These are phyloP conservation scores for Sebastes reedi DNA, from an alignment of 2,797 vertebrate genomes.

Conservation along the genomic window DNA sequence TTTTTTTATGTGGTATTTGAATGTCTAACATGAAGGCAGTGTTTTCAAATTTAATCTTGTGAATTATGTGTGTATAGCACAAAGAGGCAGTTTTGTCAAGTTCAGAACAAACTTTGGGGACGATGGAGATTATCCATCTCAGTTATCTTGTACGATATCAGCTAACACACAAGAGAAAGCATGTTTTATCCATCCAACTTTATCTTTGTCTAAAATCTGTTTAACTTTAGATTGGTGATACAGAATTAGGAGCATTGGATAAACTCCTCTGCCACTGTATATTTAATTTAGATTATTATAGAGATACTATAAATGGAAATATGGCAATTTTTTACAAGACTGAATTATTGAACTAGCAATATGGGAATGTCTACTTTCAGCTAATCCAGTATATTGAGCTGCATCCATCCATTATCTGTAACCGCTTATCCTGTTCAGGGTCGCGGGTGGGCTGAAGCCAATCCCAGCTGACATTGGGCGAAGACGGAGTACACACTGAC, in stretches of 20 bases:
- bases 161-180: neutral
- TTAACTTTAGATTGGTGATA: neutral
- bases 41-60: neutral
- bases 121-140: neutral
- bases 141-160: neutral
- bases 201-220: neutral
- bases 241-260: rapidly evolving
- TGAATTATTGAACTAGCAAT: neutral
- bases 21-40: neutral
- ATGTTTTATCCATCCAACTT: neutral
- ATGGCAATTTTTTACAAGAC: neutral
- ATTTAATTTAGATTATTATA: neutral
- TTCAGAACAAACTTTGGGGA: neutral
- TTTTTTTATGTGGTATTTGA: neutral
- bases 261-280: neutral
- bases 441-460: too few species aligned
- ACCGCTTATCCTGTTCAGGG: too few species aligned
- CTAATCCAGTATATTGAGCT: neutral
- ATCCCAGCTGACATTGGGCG: too few species aligned
- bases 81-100: neutral
- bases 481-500: rapidly evolving
- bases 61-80: neutral
- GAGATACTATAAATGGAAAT: neutral
- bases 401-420: neutral
- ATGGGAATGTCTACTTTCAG: neutral